Evolutionary conservation across 2,888 invertebrate species (phyloP).

Genomic region (Cephalotes varians): DNA sequence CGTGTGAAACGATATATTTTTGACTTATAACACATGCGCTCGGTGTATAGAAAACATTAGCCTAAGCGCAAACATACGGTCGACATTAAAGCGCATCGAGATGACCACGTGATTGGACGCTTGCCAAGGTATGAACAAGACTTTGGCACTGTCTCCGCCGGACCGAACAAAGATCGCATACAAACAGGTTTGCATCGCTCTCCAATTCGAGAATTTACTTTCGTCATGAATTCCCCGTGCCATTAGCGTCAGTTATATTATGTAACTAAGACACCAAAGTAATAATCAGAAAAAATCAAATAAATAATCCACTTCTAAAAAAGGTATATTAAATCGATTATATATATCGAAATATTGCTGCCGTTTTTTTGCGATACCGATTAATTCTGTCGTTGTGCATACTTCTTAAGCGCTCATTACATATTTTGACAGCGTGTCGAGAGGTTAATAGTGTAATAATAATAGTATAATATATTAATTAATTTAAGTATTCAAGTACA

Average conservation of each 20-base stretch:
- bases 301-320: neutral
- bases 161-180: conserved; percentile 30
- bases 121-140: conserved; percentile 48
- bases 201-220: conserved; percentile 36
- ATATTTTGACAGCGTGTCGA: too few species aligned
- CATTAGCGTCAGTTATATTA: conserved; percentile 19
- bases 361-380: too few species aligned
- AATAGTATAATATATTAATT: too few species aligned
- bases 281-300: conserved; percentile 18
- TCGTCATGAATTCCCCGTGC: neutral
- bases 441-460: too few species aligned
- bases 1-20: conserved; percentile 34
- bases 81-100: conserved; percentile 36
- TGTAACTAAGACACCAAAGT: neutral
- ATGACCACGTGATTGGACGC: conserved; percentile 41
- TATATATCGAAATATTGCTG: too few species aligned
- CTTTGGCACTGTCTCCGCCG: conserved; percentile 23
- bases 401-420: too few species aligned
- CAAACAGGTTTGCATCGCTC: conserved; percentile 24
- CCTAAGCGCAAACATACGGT: conserved; percentile 36
- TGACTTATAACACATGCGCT: conserved; percentile 8
- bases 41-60: conserved; percentile 15
- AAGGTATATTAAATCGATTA: too few species aligned
- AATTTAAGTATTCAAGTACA: too few species aligned
- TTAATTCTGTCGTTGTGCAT: too few species aligned